Percentiles rank a stretch among this genome's conserved stretches.
phyloP scores from a whole-genome alignment of 2,888 invertebrate genomes.

The Drosophila yooni region DNA sequence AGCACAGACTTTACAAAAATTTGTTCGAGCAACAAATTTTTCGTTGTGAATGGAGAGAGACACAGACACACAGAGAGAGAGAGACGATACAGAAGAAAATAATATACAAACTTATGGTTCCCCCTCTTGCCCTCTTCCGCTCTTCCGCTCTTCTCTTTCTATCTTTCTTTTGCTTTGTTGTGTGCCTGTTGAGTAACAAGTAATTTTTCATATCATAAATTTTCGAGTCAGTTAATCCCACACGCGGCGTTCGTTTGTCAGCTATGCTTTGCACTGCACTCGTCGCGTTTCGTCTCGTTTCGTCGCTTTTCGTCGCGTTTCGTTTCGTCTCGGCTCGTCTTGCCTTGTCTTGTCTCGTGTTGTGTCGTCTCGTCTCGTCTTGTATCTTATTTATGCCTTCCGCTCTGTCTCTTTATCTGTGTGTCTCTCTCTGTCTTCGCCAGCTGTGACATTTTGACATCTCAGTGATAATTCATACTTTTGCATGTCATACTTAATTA shows the following conservation, averaged over 20 bases:
- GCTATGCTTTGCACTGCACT: constrained; percentile 34
- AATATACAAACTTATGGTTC: constrained; percentile 57
- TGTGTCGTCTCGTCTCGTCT: constrained; percentile 19
- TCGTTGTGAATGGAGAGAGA: constrained; percentile 40
- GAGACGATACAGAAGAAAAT: constrained; percentile 36
- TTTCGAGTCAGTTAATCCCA: constrained; percentile 82
- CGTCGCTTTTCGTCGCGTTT: constrained; percentile 11
- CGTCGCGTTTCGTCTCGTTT: constrained; percentile 2
- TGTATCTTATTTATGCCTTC: constrained; percentile 66
- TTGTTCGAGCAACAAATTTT: constrained; percentile 69
- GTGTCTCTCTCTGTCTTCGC: constrained; percentile 58
- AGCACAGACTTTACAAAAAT: constrained; percentile 74
- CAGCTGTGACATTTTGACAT: constrained; percentile 82
- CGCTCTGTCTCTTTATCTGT: constrained; percentile 57
- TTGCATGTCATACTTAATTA: constrained; percentile 84
- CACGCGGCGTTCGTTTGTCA: constrained; percentile 78
- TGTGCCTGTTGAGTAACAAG: constrained; percentile 65
- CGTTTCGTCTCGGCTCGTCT: constrained; percentile 16
- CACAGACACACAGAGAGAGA: not conserved
- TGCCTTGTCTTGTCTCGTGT: constrained; percentile 11
- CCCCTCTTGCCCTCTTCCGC: not conserved
- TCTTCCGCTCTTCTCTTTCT: constrained; percentile 14
- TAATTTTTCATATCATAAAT: constrained; percentile 83
- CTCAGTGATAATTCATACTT: constrained; percentile 84
- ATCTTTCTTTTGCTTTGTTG: constrained; percentile 4